Evolutionary conservation across 2,113 vertebrate species (phyloP), one percentile per base, ranked within the genome.

Genomic region (Hippoglossus stenolepis): DNA sequence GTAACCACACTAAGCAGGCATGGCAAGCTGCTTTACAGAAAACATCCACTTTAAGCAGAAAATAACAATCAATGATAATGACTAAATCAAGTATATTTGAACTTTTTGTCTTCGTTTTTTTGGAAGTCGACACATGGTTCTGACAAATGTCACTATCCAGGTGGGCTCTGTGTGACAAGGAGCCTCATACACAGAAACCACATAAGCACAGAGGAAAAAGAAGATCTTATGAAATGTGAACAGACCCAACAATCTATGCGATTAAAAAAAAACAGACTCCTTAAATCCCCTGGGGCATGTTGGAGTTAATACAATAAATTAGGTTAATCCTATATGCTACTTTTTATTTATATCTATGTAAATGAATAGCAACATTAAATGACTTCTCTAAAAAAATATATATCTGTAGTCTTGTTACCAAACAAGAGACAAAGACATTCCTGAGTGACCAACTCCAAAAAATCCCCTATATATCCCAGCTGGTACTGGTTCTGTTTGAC

Each of bases 11-110:
- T 43, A 31, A 82, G 80, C 28, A 31, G 28, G 28, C 28, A 31
- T 31, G 31, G 31, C 31, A 31, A 31, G 31, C 5, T 31, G 31
- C 31, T 31, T 6, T 31, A 75, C 43, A 45, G 12, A 45, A 45
- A 45, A 45, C 43, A 56, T 69, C 78, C 78, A 80, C 45, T 84
- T 83, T 84, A 79, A 82, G 79, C 85, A 70, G 72, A 85, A 82
- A 88, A 90, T 87, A 86, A 91, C 77, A 86, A 87, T 80, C 85
- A 90, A 77, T 60, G 68, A 80, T 85, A 75, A 61, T n/a, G 73
- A 77, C 84, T 75, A 64, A 77, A 92, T 86, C 66, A 79, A 65
- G 60, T 64, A 60, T 86, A 89, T 90, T 85, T 85, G 85, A 86
- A 79, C 79, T 6, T 71, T 76, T 80, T 78, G 79, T 20, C 17